Conservation (phyloP, 1,140 invertebrate species). For the Palaemon carinicauda region DNA sequence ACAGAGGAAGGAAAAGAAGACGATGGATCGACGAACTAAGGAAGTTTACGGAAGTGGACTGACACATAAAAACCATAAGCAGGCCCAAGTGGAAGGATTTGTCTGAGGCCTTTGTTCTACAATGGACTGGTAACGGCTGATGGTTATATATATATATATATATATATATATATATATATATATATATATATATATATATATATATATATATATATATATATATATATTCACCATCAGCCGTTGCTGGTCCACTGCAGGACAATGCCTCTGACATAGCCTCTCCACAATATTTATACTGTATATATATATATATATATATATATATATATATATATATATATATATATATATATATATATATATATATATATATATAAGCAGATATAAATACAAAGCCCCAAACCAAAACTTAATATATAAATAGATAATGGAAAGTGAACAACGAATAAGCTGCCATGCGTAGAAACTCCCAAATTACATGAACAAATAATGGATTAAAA, state of each 20-base stretch:
- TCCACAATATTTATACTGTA: no score
- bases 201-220: not conserved
- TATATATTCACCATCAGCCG: not conserved
- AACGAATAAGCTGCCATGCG: not conserved
- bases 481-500: not conserved
- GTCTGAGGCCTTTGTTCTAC: no score
- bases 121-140: no score
- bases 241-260: no score
- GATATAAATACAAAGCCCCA: not conserved
- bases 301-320: not conserved
- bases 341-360: not conserved
- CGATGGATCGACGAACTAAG: no score
- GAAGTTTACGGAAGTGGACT: no score
- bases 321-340: not conserved
- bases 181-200: not conserved
- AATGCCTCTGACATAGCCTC: no score
- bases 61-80: no score
- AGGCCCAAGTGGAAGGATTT: no score
- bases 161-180: not conserved
- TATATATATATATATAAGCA: slow-evolving; percentile 10
- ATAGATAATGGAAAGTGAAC: no score
- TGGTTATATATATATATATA: not conserved
- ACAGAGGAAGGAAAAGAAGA: no score
- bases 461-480: not conserved
- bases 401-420: no score